Evolutionary conservation across 2,888 invertebrate species (phyloP), one percentile per base, ranked within the genome.

Genomic region (Parnassius smintheus): DNA sequence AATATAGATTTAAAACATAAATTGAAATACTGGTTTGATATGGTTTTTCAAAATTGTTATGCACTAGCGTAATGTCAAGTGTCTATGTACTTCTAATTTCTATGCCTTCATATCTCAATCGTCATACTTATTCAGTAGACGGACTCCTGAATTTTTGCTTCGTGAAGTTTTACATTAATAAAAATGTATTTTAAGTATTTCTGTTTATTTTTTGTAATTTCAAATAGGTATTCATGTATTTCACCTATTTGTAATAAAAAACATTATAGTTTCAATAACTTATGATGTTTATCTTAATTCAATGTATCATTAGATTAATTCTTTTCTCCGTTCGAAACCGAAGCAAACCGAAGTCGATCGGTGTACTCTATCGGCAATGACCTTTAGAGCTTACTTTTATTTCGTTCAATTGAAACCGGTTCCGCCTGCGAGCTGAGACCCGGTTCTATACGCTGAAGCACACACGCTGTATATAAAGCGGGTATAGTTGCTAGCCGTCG

Each of bases 341-440:
- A 62, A 48, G 51, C 57, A 2, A 51, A 51, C 56, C 61, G 12
- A 53, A 57, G 56, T 42, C 62, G 62, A 58, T 58, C 57, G 22
- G 51, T 52, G 63, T 57, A 55, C 58, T 53, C 64, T 70, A 75
- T 77, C 76, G 75, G 67, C 75, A 77, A 72, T 77, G 77, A 77
- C 77, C 77, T 77, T 76, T 77, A 72, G 64, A 72, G 54, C 42
- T 52, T 55, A 73, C 72, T 74, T 72, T 75, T 75, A 76, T 76
- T 76, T 75, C 68, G 75, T 72, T 70, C 72, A 73, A 72, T 68
- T 67, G 68, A 56, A 77, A 77, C 77, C 75, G 75, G 77, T 76
- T 73, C 62, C 64, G 56, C 50, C 62, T 54, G 69, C 71, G 70
- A 66, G 66, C 62, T 65, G 59, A 68, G 70, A 72, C 75, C 68